A percentile compares a stretch with the other conserved stretches of the same genome.
phyloP scores from a whole-genome alignment of 2,888 invertebrate genomes.

The Prenolepis imparis region DNA sequence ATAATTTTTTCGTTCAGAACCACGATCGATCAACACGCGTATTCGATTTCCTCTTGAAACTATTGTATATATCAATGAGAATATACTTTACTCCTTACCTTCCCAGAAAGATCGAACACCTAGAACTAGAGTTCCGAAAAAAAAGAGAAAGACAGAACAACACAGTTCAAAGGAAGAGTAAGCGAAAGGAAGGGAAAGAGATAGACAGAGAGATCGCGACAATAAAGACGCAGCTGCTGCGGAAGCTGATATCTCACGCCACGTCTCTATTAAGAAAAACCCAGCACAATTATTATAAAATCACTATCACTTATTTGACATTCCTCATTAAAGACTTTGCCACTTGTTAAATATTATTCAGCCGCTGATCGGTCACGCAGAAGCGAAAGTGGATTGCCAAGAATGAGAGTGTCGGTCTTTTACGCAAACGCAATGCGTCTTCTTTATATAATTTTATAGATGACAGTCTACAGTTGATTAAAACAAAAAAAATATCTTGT shows the following conservation, averaged over 20 bases:
- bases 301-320: slow-evolving; percentile 43
- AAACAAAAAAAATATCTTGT: neutral
- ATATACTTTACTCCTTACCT: slow-evolving; percentile 60
- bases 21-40: slow-evolving; percentile 26
- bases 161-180: neutral
- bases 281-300: slow-evolving; percentile 44
- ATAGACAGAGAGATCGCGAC: slow-evolving; percentile 21
- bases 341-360: neutral
- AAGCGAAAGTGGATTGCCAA: neutral
- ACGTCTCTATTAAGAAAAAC: slow-evolving; percentile 24
- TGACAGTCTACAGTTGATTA: neutral
- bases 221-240: slow-evolving; percentile 9
- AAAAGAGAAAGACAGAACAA: slow-evolving; percentile 16
- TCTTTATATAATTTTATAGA: neutral
- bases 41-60: slow-evolving; percentile 21
- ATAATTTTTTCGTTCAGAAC: slow-evolving; percentile 12
- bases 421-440: neutral
- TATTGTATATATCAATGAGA: slow-evolving; percentile 41
- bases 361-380: neutral
- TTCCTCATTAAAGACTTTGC: slow-evolving; percentile 9
- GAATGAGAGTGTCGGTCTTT: neutral
- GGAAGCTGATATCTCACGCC: neutral
- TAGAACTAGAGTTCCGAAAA: slow-evolving; percentile 20
- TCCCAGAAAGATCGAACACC: slow-evolving; percentile 27
- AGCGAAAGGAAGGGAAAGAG: slow-evolving; percentile 25